Conservation (phyloP, 1,140 invertebrate species). For the Halyomorpha halys region DNA sequence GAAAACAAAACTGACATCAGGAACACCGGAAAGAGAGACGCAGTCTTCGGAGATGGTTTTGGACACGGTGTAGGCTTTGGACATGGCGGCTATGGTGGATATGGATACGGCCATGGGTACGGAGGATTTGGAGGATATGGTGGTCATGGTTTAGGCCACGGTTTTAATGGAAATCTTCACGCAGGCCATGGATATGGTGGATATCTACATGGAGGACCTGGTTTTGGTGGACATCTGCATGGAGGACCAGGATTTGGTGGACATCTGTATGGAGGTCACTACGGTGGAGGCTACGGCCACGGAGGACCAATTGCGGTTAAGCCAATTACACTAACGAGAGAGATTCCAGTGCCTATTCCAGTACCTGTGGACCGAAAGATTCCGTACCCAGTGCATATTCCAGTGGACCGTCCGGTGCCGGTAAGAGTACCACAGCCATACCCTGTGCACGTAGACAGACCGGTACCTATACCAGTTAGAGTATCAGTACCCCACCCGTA, state of each 20-base stretch:
- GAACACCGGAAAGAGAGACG: constrained; percentile 16
- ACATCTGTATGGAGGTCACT: neutral
- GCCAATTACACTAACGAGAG: neutral
- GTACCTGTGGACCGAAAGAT: constrained; percentile 17
- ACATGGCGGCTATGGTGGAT: constrained; percentile 11
- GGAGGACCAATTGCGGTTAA: neutral
- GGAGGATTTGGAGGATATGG: constrained; percentile 13
- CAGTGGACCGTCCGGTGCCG: constrained; percentile 12
- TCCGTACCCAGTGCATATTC: constrained; percentile 20
- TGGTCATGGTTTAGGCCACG: neutral
- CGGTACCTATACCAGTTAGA: constrained; percentile 12
- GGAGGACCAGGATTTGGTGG: constrained; percentile 1
- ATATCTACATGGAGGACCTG: neutral
- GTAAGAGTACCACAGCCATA: constrained; percentile 22
- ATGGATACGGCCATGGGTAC: constrained; percentile 4
- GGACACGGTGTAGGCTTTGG: constrained; percentile 1
- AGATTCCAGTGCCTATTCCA: constrained; percentile 19
- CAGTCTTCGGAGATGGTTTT: constrained; percentile 7
- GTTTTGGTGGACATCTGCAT: neutral
- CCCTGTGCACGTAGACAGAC: constrained; percentile 21
- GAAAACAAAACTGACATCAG: constrained; percentile 12
- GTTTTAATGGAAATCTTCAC: neutral
- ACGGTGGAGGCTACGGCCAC: constrained; percentile 14
- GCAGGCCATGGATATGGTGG: neutral
- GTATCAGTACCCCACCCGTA: constrained; percentile 22